Conservation (phyloP, 2,888 invertebrate species). For the Diachrysia chrysitis region DNA sequence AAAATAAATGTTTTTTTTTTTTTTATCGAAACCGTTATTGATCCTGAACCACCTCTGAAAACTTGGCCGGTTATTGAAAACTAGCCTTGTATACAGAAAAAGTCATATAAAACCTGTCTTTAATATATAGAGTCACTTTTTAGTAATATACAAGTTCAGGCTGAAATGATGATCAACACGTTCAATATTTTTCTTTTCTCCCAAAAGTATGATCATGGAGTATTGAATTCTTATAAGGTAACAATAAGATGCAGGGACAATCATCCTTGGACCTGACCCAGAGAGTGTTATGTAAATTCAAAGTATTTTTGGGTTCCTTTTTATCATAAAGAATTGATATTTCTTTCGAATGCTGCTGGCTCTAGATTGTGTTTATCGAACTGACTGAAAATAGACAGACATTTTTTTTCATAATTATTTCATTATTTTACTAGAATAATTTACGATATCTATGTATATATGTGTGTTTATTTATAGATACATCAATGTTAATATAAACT, state of each 20-base stretch:
- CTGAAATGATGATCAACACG: neutral
- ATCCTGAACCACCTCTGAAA: no score
- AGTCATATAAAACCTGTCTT: no score
- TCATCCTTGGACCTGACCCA: conserved; percentile 17
- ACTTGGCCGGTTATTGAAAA: no score
- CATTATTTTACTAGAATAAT: neutral
- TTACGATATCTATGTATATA: no score
- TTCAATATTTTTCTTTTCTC: neutral
- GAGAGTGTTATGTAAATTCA: conserved; percentile 22
- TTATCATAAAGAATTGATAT: conserved; percentile 6
- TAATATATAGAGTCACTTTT: neutral
- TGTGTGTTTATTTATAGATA: no score
- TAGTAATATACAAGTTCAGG: neutral
- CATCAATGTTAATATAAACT: no score
- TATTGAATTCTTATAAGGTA: conserved; percentile 10
- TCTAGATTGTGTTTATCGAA: neutral
- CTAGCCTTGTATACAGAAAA: no score
- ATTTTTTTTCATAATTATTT: neutral
- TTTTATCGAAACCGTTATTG: no score
- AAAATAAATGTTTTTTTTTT: no score
- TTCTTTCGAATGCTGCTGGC: neutral
- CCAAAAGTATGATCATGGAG: neutral
- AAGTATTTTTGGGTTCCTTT: conserved; percentile 12
- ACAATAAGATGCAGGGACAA: conserved; percentile 20
- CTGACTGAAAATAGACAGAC: neutral